A percentile compares a stretch with the other conserved stretches of the same genome.
Conservation (phyloP, 2,888 invertebrate species). For the Caenorhabditis uteleia region DNA sequence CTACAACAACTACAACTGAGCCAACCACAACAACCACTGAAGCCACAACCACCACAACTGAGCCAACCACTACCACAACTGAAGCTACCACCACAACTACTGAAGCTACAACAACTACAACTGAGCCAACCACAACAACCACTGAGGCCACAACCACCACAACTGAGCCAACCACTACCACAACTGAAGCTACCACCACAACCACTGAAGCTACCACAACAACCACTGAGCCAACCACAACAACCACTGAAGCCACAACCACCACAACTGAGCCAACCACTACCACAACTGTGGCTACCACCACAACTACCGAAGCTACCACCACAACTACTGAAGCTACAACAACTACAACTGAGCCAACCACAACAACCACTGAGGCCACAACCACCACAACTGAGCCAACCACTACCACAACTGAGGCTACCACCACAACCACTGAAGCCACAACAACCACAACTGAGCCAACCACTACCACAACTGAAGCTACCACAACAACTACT, state of each 20-base stretch:
- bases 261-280: conserved; percentile 6
- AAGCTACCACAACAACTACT: neutral
- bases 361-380: conserved; percentile 13
- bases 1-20: conserved; percentile 7
- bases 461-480: conserved; percentile 3
- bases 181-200: conserved; percentile 8
- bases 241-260: conserved; percentile 10
- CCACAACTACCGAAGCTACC: conserved; percentile 4
- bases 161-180: conserved; percentile 5
- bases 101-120: conserved; percentile 4
- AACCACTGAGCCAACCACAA: conserved; percentile 11
- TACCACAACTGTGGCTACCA: conserved; percentile 14
- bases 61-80: neutral
- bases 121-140: conserved; percentile 10
- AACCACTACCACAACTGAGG: neutral
- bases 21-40: conserved; percentile 1
- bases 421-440: conserved; percentile 1
- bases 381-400: conserved; percentile 9
- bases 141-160: conserved; percentile 6
- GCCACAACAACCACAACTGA: conserved; percentile 4
- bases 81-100: conserved; percentile 6
- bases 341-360: conserved; percentile 3
- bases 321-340: conserved; percentile 5
- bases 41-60: conserved; percentile 7
- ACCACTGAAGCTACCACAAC: conserved; percentile 14